Evolutionary conservation across 2,113 vertebrate species (phyloP), one percentile per base, ranked within the genome.

Genomic region (Colistium nudipinnis): DNA sequence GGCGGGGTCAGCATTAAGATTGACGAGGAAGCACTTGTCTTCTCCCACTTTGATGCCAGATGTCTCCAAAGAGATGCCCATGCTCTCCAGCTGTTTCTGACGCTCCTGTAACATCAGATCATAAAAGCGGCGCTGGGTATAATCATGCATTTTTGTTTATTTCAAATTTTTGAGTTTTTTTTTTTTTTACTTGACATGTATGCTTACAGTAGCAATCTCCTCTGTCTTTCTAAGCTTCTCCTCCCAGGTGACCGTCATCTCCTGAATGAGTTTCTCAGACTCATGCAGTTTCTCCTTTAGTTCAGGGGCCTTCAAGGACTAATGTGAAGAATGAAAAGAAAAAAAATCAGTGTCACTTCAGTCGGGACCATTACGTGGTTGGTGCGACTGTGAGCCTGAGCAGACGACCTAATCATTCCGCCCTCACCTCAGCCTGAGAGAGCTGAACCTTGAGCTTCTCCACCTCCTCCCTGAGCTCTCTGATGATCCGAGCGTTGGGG

Each of bases 21-120:
- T 99, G 76, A 99, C 98, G 53, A 99, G 88, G 66, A 98, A 99
- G 85, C 96, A 96, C 70, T 99, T 98, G 87, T 99, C 97, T 71
- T 99, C 98, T 3, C 97, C 96, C 62, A 99, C 96, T 87, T 99
- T 99, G 80, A 99, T 99, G n/a, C 98, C 98, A 7, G 97, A 99
- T 0, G 94, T 96, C 87, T 99, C 97, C 3, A 99, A 90, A 64
- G 98, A 99, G 86, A 99, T 99, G 6, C 98, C 98, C 97, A 99
- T 98, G 82, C 97, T 99, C 83, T 99, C 98, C n/a, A 99, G 90
- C 71, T 99, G 97, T 54, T 93, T 95, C 64, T 99, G 98, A 36
- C 98, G 94, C 71, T 98, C 97, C 97, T 99, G 89, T 31, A 80
- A 74, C 78, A 14, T 82, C 2, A 76, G 14, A 84, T 6, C 60